A percentile compares a stretch with the other conserved stretches of the same genome.
Evolutionary conservation across 1,140 invertebrate species (phyloP).

Genomic region (Polypedilum pembai): DNA sequence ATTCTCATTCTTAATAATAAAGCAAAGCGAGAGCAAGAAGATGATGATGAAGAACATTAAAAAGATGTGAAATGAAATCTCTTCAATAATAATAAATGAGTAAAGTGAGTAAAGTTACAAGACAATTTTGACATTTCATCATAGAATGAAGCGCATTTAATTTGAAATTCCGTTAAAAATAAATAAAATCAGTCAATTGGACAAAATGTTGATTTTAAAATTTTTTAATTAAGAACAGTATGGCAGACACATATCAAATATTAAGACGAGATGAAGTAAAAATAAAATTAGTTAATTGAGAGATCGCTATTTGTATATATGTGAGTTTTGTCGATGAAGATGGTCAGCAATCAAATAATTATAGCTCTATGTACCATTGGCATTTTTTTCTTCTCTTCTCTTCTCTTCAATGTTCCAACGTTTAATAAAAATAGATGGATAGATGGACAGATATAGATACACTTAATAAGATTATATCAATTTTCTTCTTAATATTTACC

Average conservation of each 20-base stretch:
- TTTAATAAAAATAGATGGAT: neutral
- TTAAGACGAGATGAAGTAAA: neutral
- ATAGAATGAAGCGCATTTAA: too few species aligned
- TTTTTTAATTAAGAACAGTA: too few species aligned
- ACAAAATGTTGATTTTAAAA: too few species aligned
- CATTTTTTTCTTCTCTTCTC: neutral
- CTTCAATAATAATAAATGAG: conserved; percentile 3
- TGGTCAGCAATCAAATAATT: conserved; percentile 28
- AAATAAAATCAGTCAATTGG: too few species aligned
- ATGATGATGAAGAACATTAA: neutral
- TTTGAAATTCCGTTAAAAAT: too few species aligned
- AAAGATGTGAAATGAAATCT: conserved; percentile 12
- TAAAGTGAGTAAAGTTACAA: too few species aligned
- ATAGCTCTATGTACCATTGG: conserved; percentile 9
- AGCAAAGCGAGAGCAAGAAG: neutral
- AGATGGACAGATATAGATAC: neutral
- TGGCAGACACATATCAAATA: neutral
- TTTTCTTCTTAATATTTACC: neutral
- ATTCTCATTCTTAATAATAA: conserved; percentile 13
- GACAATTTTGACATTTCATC: too few species aligned
- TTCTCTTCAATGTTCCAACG: neutral
- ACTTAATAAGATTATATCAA: neutral
- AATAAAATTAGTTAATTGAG: conserved; percentile 19
- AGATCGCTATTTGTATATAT: conserved; percentile 6
- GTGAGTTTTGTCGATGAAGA: conserved; percentile 9